Evolutionary conservation across 2,888 invertebrate species (phyloP).

Genomic region (Zootermopsis nevadensis): DNA sequence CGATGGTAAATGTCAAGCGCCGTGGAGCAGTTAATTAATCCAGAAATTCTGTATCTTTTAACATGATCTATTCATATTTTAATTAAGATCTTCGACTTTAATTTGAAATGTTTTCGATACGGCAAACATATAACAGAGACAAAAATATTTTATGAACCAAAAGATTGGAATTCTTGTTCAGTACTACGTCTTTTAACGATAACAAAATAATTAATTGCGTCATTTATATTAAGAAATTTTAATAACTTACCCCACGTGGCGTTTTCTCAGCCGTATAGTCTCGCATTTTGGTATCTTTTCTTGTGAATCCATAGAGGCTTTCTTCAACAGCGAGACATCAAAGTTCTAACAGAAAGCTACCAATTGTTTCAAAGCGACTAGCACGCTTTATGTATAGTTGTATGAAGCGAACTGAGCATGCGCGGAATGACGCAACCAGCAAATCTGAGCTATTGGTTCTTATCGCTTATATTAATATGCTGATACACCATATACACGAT

Average conservation of each 20-base stretch:
- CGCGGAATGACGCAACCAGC: neutral
- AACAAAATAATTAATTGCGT: no score
- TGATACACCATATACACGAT: neutral
- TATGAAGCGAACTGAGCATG: neutral
- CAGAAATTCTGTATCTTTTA: no score
- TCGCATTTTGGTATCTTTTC: slow-evolving; percentile 81
- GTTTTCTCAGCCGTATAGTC: slow-evolving; percentile 83
- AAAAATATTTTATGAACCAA: no score
- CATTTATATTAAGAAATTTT: slow-evolving; percentile 13
- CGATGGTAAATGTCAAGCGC: no score
- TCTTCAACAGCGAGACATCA: neutral
- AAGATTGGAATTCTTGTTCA: no score
- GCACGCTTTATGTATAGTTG: neutral
- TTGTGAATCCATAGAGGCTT: neutral
- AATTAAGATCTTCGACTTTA: no score
- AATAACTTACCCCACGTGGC: slow-evolving; percentile 82
- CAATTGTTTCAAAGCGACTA: slow-evolving; percentile 19
- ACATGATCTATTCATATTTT: no score
- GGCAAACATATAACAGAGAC: no score
- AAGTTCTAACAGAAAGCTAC: neutral
- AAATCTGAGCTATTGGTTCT: neutral
- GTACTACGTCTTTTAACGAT: no score
- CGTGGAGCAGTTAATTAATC: no score
- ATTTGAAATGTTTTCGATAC: no score
- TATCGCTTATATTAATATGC: neutral